These are phyloP conservation scores for Tubulanus polymorphus DNA, from an alignment of 2,888 invertebrate species.

Conservation along the genomic window DNA sequence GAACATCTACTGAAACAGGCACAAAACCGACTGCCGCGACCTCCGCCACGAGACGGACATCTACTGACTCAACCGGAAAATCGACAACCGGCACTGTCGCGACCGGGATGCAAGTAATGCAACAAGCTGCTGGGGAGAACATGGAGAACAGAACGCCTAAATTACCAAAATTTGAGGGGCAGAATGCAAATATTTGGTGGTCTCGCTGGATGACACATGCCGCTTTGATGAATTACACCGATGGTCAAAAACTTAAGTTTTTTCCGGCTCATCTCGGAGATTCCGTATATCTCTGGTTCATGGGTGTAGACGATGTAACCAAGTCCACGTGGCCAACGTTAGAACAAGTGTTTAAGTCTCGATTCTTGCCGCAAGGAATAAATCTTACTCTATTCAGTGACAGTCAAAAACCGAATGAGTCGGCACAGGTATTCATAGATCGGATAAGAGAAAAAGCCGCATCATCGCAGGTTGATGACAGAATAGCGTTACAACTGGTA, in stretches of 20 bases:
- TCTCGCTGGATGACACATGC: neutral
- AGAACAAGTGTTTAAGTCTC: neutral
- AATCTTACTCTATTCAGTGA: neutral
- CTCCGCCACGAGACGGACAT: no score
- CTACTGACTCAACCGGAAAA: no score
- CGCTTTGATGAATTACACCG: neutral
- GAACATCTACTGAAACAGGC: no score
- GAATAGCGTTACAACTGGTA: neutral
- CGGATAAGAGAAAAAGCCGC: neutral
- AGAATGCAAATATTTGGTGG: neutral
- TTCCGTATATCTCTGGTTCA: neutral
- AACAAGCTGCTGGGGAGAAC: neutral
- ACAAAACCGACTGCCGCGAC: no score
- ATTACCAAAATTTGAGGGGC: neutral
- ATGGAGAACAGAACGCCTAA: neutral
- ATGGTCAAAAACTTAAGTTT: neutral
- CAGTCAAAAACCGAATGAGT: neutral
- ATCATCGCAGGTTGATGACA: neutral
- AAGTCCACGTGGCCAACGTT: neutral
- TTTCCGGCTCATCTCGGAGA: neutral
- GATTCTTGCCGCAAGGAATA: neutral
- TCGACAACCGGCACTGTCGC: no score
- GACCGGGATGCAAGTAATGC: no score
- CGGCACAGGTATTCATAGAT: neutral
- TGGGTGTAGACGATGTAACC: neutral